Base-by-base conservation (phyloP, 2,113 vertebrate genomes). In the Madoqua kirkii region DNA sequence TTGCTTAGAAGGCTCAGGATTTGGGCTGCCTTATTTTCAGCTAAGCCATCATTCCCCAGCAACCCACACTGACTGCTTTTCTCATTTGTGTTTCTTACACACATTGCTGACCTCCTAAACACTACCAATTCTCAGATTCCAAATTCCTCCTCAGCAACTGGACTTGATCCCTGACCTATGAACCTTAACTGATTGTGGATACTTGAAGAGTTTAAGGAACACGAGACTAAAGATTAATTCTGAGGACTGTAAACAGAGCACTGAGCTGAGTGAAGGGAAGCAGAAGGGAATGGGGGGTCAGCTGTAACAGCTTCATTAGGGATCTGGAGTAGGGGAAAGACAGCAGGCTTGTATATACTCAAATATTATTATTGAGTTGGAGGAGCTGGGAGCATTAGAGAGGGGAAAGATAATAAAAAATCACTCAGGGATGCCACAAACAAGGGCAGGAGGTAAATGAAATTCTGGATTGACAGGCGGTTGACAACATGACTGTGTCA, bases 391-490 rank as follows among this genome's bases (percentile, higher is more conserved):
- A 90, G 74, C 50, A 97, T 62, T 19, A 88, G 74, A 92, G 79
- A 95, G 96, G 50, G 4, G 29, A 78, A 5, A 91, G 78, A 76
- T 64, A 59, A 92, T 78, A 78, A 64, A 79, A 95, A 60, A 59
- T 59, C 67, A 92, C 21, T 7, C 79, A 94, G 50, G 67, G 60
- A 89, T 25, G 62, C n/a, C 43, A 54, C 6, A 23, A 91, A 33
- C 45, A 85, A 86, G 31, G n/a, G 87, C n/a, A 83, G 89, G 83
- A 97, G 71, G 96, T 50, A 96, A 95, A 92, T 81, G 91, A 82
- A 93, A 97, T 87, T 87, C 71, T 52, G 87, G 17, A 78, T 62
- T 82, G 64, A 87, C 91, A 85, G 59, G 71, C 21, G 54, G 55
- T n/a, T 93, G 89, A 90, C 74, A 94, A 74, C 13, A 25, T 29